Conservation (phyloP, 2,113 vertebrate species). For the Phoxinus phoxinus region DNA sequence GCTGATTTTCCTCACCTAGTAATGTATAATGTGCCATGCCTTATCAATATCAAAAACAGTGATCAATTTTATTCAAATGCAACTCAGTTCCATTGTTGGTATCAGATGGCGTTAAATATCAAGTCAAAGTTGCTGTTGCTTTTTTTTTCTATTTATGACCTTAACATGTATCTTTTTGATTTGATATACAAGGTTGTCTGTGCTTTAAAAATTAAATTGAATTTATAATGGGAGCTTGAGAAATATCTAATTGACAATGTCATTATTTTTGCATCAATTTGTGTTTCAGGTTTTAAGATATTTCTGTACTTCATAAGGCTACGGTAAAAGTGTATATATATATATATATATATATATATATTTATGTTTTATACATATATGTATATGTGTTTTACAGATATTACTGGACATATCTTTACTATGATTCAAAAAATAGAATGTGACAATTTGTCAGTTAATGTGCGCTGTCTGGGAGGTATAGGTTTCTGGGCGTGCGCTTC, state of each 20-base stretch:
- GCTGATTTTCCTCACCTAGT: constrained; percentile 7
- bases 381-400: background rate
- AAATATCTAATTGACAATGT: background rate
- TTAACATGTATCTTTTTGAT: constrained; percentile 18
- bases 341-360: too few relatives aligned
- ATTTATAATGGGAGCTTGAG: background rate
- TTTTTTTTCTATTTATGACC: constrained; percentile 31
- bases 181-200: constrained; percentile 13
- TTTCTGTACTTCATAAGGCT: background rate
- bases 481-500: too few relatives aligned
- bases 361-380: too few relatives aligned
- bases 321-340: background rate
- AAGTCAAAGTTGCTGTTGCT: constrained; percentile 27
- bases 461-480: too few relatives aligned
- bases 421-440: too few relatives aligned
- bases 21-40: constrained; percentile 43
- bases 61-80: background rate
- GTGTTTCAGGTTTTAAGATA: background rate
- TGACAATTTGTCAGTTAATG: too few relatives aligned
- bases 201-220: constrained; percentile 43
- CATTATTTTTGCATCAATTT: background rate
- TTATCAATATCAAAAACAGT: background rate
- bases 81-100: background rate
- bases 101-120: background rate
- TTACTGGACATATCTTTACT: background rate